A percentile compares a stretch with the other conserved stretches of the same genome.
Conservation (phyloP, 2,888 invertebrate species). For the Reticulitermes lucifugus region DNA sequence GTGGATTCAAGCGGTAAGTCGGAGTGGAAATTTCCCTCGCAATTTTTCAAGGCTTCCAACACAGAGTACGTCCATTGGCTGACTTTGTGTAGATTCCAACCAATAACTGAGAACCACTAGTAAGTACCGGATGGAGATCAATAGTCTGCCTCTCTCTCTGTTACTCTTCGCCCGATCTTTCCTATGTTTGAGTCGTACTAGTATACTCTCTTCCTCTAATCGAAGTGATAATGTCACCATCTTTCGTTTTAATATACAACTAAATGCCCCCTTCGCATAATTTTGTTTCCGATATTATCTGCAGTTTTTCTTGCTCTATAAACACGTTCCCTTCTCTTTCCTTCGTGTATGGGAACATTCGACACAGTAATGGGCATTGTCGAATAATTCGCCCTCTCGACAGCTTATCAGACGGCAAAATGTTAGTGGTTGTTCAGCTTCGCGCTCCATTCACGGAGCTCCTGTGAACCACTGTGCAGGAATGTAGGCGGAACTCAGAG, state of each 20-base stretch:
- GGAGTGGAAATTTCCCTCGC: constrained; percentile 52
- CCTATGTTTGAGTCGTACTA: background rate
- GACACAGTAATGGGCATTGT: too few relatives aligned
- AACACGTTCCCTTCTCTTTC: background rate
- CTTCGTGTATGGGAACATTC: background rate
- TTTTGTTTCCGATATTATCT: background rate
- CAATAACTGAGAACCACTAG: constrained; percentile 30
- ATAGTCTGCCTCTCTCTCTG: constrained; percentile 29
- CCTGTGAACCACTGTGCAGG: too few relatives aligned
- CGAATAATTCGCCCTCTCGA: too few relatives aligned
- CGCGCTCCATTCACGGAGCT: too few relatives aligned
- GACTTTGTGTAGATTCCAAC: constrained; percentile 24
- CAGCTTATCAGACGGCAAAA: too few relatives aligned
- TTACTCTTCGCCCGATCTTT: background rate
- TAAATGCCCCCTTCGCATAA: background rate
- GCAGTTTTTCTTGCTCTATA: background rate
- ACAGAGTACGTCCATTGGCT: constrained; percentile 36
- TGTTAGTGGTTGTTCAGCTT: too few relatives aligned
- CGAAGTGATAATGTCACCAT: background rate
- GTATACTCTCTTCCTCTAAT: background rate
- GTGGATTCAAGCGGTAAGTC: constrained; percentile 8
- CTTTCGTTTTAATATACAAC: background rate
- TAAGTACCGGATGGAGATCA: constrained; percentile 42
- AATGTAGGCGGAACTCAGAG: too few relatives aligned
- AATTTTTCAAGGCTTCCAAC: constrained; percentile 47